Conservation (phyloP, 2,113 vertebrate genomes). For the Hippopotamus amphibius region DNA sequence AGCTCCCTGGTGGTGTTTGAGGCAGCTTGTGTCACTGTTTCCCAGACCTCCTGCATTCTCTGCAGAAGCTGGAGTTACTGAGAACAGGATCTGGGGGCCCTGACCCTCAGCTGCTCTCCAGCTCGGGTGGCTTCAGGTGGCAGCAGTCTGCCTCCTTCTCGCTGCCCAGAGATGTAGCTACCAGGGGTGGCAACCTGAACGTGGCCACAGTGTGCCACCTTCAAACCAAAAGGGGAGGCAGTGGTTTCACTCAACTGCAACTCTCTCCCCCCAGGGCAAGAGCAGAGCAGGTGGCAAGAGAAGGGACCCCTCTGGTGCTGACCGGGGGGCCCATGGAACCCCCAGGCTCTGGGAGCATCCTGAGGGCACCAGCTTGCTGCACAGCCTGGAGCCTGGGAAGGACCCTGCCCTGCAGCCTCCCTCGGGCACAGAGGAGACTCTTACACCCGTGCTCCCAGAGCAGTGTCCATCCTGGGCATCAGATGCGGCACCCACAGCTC, state of each 20-base stretch:
- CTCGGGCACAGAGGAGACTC: accelerated
- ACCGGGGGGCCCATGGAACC: not conserved
- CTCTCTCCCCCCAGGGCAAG: no score
- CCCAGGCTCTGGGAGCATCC: accelerated
- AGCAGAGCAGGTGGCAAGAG: not conserved
- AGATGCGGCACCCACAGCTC: not conserved
- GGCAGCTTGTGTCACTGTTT: not conserved
- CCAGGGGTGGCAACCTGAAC: not conserved
- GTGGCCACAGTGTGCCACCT: no score
- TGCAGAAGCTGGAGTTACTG: not conserved
- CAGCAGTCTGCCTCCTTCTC: no score
- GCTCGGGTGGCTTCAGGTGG: accelerated
- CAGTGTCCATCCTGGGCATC: not conserved
- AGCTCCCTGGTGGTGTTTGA: accelerated
- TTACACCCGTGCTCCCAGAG: not conserved
- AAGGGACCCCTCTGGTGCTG: not conserved
- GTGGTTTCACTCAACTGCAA: not conserved
- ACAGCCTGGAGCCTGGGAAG: not conserved
- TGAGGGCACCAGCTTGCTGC: not conserved
- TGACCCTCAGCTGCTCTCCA: not conserved
- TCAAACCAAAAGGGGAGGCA: not conserved
- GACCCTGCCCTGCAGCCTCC: not conserved
- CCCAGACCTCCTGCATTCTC: not conserved
- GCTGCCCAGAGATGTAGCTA: not conserved
- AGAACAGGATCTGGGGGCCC: not conserved